Evolutionary conservation across 2,113 vertebrate species (phyloP), one percentile per base, ranked within the genome.

Genomic region (Marcusenius ussheri): DNA sequence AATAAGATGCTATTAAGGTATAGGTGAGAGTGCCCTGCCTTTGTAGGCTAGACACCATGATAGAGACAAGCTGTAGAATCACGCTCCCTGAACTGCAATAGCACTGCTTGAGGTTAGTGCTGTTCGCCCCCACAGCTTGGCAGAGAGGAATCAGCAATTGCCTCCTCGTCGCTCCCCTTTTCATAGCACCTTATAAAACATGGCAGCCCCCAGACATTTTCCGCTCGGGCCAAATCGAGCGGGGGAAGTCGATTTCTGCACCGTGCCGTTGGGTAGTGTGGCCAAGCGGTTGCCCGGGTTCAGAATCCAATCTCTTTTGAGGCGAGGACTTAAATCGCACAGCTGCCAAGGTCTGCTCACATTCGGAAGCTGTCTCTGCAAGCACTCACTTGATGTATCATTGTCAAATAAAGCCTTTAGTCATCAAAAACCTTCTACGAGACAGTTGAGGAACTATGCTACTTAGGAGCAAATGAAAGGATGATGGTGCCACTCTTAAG

Each of bases 131-230:
- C 70, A 42, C 45, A 35, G 49, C 42, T 66, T 46, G 39, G 88
- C 88, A 17, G 31, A 24, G 15, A 53, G 35, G 74, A 83, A 83
- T 35, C 70, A 83, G 70, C 24, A n/a, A 42, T 80, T 6, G 50
- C 74, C 88, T 77, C 70, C 88, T 42, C 7, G 8, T 49, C 1
- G 10, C 27, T 17, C 35, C 88, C 3, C 70, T 83, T 83, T 53
- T 74, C 74, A 89, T 83, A 74, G 70, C 35, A 51, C 70, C 88
- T 49, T 47, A 86, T 86, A 42, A 49, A 77, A 74, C 51, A 62
- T 45, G 27, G 53, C 39, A 62, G n/a, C 88, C 70, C 70, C 46
- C 13, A 45, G 45, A 70, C 87, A 58, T 45, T 88, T 35, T 39
- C 51, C 53, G 56, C 19, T 45, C 35, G 19, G 27, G 19, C 56